Evolutionary conservation across 2,797 vertebrate species (phyloP), one percentile per base, ranked within the genome.

Genomic region (Rhynchotus rufescens): DNA sequence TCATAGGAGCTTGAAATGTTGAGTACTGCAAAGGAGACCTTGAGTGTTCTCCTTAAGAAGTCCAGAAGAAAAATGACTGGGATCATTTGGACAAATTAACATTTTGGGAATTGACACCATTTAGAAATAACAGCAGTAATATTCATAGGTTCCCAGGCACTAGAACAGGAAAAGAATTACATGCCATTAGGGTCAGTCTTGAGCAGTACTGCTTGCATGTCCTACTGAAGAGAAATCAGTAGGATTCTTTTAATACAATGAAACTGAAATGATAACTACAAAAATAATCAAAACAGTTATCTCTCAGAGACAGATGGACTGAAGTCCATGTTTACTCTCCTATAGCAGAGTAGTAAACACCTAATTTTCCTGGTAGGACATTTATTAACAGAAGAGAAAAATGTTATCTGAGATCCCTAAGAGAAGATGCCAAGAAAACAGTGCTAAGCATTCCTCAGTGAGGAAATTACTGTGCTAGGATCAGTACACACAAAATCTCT

Each of bases 1-100:
- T 76, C 0, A 0, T 47, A 64, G 40, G 64, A 84, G 30, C 28
- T 4, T 28, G 80, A 32, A 68, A 30, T 40, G 12, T 13, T 16
- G 3, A 57, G 44, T 23, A 32, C 42, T 79, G 36, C 34, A 76
- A 25, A 84, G 49, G 5, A 78, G 14, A 47, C 9, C 40, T 25
- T 1, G 10, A 80, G 59, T 8, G 32, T 15, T 81, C 73, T 0
- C 0, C 8, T 44, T 72, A 20, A 54, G 11, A 82, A 68, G 13
- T 75, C 51, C 71, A 66, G 21, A 84, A 90, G 69, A 89, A 1
- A 90, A 82, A 82, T 68, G 10, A 22, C 10, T 66, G 30, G 11
- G 26, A 23, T 51, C 2, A 71, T 68, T 71, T 84, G 25, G 42
- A 51, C 23, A 44, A 36, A 68, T 44, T 74, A 74, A 67, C 13